Evolutionary conservation across 2,113 vertebrate species (phyloP), one percentile per base, ranked within the genome.

Genomic region (Pseudolaguvia tuberculata): DNA sequence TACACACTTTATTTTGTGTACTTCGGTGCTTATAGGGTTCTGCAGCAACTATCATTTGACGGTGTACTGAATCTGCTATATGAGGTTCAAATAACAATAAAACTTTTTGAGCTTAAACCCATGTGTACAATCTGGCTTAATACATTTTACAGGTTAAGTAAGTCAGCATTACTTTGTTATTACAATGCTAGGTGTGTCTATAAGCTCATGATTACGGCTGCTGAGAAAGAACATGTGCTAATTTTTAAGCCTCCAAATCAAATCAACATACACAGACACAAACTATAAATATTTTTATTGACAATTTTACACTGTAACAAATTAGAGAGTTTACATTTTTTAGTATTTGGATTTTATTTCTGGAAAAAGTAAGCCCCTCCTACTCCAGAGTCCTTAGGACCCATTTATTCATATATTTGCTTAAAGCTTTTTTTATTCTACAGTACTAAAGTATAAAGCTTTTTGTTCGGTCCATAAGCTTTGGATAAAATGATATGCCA

Each of bases 251-350:
- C 0, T 8, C 15, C 5, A n/a, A 12, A 13, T n/a, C n/a, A n/a
- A n/a, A n/a, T n/a, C n/a, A 5, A 10, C 20, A 76, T n/a, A n/a
- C n/a, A 52, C 27, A n/a, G 21, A 61, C 53, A 7, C 15, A 73
- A 56, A 75, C 81, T 72, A 83, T 82, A 78, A 82, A 84, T 82
- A 86, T 68, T 83, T 42, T 81, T 75, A 84, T 75, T 82, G 52
- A 17, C 50, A 71, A 65, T 42, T 77, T 39, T 55, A 72, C 73
- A 58, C 23, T 59, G 73, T 79, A 69, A 79, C 23, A 81, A 68
- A 75, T 65, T 18, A 14, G 5, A 59, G 81, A 23, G 68, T 69
- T 45, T 83, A 47, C 47, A 20, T 42, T 55, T n/a, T 66, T 75
- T 48, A 61, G 39, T 71, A n/a, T 71, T 62, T 76, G 79, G 83